Percentiles rank a stretch among this genome's conserved stretches.
phyloP scores from a whole-genome alignment of 2,888 invertebrate species.

The Lithophane leautieri region DNA sequence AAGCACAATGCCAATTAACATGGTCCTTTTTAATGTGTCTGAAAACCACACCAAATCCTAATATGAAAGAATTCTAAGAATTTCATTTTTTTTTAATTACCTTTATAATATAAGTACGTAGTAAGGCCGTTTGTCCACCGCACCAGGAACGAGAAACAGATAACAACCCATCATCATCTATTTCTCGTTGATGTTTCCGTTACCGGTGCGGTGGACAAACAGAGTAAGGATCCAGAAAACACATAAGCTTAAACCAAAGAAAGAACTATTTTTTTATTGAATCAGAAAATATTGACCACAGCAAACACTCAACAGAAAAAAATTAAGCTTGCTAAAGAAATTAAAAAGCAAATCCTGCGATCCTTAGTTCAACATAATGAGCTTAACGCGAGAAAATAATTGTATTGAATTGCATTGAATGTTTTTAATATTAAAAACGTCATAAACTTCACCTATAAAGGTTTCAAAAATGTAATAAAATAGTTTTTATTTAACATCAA shows the following conservation, averaged over 20 bases:
- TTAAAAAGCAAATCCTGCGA: neutral
- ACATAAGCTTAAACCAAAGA: neutral
- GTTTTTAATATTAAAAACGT: conserved; percentile 63
- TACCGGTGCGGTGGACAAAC: too few relatives aligned
- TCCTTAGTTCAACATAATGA: neutral
- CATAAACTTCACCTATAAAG: conserved; percentile 76
- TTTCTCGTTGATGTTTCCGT: too few relatives aligned
- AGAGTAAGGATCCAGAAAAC: neutral
- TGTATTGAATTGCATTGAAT: conserved; percentile 64
- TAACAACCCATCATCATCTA: too few relatives aligned
- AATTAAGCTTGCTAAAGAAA: neutral
- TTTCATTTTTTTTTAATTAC: neutral
- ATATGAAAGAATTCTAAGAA: neutral
- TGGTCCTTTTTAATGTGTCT: neutral
- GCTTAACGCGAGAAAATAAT: conserved; percentile 39
- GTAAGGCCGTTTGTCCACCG: neutral
- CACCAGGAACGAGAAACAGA: too few relatives aligned
- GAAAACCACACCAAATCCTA: neutral
- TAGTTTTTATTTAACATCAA: conserved; percentile 72
- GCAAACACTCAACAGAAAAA: neutral
- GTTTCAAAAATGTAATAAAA: conserved; percentile 73
- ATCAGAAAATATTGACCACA: neutral
- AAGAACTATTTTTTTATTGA: too few relatives aligned
- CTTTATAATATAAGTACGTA: neutral
- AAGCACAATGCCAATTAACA: too few relatives aligned